Percentiles rank a stretch among this genome's conserved stretches.
phyloP scores from a whole-genome alignment of 2,113 vertebrate genomes.

The Rhodinocichla rosea region DNA sequence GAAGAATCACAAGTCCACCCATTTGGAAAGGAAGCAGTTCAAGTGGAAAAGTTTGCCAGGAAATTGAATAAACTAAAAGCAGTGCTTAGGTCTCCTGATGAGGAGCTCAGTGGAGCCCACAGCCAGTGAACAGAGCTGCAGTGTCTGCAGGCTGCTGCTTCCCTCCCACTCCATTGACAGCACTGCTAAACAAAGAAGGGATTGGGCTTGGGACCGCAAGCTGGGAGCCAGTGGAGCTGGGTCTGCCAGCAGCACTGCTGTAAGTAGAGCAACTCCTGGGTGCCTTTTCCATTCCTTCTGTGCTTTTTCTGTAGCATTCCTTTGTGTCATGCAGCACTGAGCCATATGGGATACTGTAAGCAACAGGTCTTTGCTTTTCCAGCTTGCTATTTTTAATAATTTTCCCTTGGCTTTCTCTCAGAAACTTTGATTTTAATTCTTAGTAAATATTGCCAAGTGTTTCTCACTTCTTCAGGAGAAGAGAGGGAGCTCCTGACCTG shows the following conservation, averaged over 20 bases:
- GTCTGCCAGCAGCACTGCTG: background rate
- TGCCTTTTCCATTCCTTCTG: background rate
- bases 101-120: background rate
- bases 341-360: background rate
- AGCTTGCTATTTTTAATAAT: background rate
- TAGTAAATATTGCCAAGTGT: background rate
- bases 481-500: background rate
- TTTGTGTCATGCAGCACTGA: background rate
- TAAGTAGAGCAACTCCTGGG: conserved; percentile 27
- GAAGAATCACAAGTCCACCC: background rate
- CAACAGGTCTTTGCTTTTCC: background rate
- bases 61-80: conserved; percentile 41
- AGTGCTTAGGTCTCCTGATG: background rate
- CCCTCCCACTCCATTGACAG: conserved; percentile 25
- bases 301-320: background rate
- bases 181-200: background rate
- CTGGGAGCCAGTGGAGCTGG: background rate
- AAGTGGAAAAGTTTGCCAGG: conserved; percentile 26
- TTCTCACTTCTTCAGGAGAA: background rate
- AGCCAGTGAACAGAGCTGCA: background rate
- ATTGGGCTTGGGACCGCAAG: background rate
- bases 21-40: conserved; percentile 34
- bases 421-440: background rate
- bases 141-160: background rate
- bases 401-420: background rate